Evolutionary conservation across 2,113 vertebrate genomes (phyloP), one percentile per base, ranked within the genome.

Genomic region (Podarcis cretensis): DNA sequence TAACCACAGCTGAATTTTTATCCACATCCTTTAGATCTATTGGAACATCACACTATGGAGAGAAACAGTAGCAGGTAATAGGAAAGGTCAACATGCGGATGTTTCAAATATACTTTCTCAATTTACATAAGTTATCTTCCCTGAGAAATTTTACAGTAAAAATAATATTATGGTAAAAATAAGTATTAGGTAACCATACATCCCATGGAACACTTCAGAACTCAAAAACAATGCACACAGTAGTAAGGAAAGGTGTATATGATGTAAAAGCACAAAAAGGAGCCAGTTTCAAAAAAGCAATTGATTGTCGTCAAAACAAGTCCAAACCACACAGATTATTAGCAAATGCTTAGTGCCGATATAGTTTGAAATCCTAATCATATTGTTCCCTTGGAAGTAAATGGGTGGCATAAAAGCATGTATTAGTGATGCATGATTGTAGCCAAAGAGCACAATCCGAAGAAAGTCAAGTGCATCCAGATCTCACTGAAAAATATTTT

Each of bases 1-100:
- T 99, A 93, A 99, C 99, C 81, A 99, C 98, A 3, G 99, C 98
- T 48, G 98, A 99, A 96, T 99, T 99, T 96, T 99, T 99, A 93
- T 99, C 99, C 93, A 99, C 98, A 88, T 99, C 99, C 91, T 99
- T 97, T 90, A 99, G 95, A 93, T 99, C 99, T 86, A 99, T 97
- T 5, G 99, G 99, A 92, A 99, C 98, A 57, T 99, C 98, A 68
- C 99, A 99, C 99, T 99, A 86, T 1, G 92, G 88, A 93, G 54
- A 89, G n/a, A 87, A 92, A 87, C 37, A 92, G 3, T 30, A 0
- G 48, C 84, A 65, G 76, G 83, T 91, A 83, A 90, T 89, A 83
- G 0, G 40, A 90, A 35, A 88, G 68, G 90, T 83, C 87, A 0
- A 0, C 0, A 78, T 20, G 37, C 18, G 1, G 8, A 10, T 40